Percentiles rank a stretch among this genome's conserved stretches.
Evolutionary conservation across 2,888 invertebrate species (phyloP).

Genomic region (Limnephilus lunatus): DNA sequence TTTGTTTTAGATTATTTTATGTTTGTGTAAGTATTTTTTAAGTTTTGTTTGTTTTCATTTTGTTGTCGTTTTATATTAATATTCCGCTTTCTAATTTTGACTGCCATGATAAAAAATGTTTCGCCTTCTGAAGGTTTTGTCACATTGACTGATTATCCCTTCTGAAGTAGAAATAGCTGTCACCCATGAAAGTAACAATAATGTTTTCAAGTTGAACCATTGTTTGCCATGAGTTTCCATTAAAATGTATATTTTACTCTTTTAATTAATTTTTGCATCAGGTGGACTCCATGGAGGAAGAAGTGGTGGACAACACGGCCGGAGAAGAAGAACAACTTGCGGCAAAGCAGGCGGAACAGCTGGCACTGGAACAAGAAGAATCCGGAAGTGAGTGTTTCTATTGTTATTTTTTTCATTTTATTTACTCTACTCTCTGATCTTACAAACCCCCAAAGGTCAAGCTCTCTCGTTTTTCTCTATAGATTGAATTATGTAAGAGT

Average conservation of each 20-base stretch:
- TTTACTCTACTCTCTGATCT: neutral
- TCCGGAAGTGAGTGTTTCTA: slow-evolving; percentile 68
- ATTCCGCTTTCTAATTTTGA: neutral
- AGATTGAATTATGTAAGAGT: neutral
- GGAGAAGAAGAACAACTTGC: slow-evolving; percentile 68
- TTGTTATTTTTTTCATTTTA: neutral
- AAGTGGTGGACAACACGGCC: slow-evolving; percentile 69
- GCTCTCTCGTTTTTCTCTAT: neutral
- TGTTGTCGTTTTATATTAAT: neutral
- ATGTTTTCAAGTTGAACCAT: neutral
- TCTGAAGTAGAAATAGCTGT: neutral
- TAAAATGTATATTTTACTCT: neutral
- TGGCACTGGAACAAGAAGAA: slow-evolving; percentile 68
- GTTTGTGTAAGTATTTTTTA: neutral
- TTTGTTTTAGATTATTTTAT: neutral
- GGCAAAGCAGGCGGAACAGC: slow-evolving; percentile 67
- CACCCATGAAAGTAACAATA: neutral
- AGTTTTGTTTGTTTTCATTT: neutral
- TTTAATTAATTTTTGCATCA: slow-evolving; percentile 57
- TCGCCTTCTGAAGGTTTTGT: neutral
- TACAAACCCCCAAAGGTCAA: neutral
- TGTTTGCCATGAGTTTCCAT: neutral
- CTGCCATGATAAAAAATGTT: neutral
- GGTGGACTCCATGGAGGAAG: slow-evolving; percentile 70
- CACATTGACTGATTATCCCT: neutral